A percentile compares a stretch with the other conserved stretches of the same genome.
These are phyloP conservation scores for Leptinotarsa peninsularis DNA, from an alignment of 2,888 invertebrate genomes.

Conservation along the genomic window DNA sequence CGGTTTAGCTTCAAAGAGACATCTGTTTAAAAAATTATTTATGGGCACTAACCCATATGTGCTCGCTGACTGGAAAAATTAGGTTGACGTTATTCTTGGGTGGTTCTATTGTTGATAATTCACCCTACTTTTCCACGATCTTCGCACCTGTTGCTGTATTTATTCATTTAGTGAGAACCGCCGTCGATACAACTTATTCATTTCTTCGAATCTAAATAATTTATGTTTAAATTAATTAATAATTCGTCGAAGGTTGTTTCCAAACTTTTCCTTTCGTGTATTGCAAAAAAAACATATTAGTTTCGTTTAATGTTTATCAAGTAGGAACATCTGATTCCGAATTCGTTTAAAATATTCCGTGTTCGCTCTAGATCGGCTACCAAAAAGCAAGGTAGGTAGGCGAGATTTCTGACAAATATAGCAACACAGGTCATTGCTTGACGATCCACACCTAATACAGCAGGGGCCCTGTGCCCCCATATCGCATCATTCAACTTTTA, in stretches of 20 bases:
- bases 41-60: neutral
- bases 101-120: slow-evolving; percentile 10
- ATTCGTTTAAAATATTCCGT: neutral
- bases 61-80: slow-evolving; percentile 1
- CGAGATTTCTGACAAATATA: slow-evolving; percentile 42
- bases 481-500: neutral
- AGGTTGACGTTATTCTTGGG: slow-evolving; percentile 4
- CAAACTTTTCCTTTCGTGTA: too few relatives aligned
- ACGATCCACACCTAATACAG: slow-evolving; percentile 46
- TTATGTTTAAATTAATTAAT: too few relatives aligned
- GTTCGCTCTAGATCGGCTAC: slow-evolving; percentile 9
- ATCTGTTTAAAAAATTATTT: slow-evolving; percentile 8
- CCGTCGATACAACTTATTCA: neutral
- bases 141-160: slow-evolving; percentile 10
- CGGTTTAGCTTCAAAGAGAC: neutral
- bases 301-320: too few relatives aligned
- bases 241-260: too few relatives aligned
- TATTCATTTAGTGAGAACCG: neutral
- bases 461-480: slow-evolving; percentile 40
- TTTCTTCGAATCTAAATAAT: too few relatives aligned
- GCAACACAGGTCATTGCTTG: slow-evolving; percentile 52
- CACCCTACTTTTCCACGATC: neutral
- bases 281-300: too few relatives aligned
- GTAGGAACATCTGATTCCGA: too few relatives aligned
- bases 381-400: slow-evolving; percentile 33